Base-by-base conservation (phyloP, 2,797 vertebrate species). In the Smutsia temminckii region DNA sequence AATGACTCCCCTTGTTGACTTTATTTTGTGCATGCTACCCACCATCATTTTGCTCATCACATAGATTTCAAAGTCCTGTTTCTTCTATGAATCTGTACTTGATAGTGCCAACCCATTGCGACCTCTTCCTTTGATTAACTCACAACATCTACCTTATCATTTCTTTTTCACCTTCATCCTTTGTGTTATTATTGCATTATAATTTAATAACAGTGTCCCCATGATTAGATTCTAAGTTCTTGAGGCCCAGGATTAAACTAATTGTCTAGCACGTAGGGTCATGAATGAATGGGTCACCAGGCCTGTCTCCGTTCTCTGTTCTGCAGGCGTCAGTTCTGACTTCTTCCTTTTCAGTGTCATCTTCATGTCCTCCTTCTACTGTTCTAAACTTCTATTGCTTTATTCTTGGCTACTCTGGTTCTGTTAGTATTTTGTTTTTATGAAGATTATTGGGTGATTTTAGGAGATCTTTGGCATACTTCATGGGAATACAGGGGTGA, bases 381-480 rank as follows among this genome's bases (percentile, higher is more conserved):
- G 18, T 6, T 49, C 32, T 89, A 49, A 66, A 42, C 23, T 84
- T 80, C n/a, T 72, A 0, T 69, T 85, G 49, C 32, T 92, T 49
- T 85, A 34, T 6, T 69, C 51, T 86, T 71, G 66, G 7, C 37
- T 89, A 3, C 14, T 87, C 27, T 81, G 53, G 40, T 64, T 96
- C 40, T 90, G 4, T 66, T 90, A 63, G 17, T 66, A 68, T 89
- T 34, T 89, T 85, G 51, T 78, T 8, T 95, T 95, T 79, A 74
- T 91, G 78, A 95, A 91, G 57, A 89, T 79, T 91, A 78, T 46
- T 69, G 46, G 59, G 80, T 87, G 72, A 86, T 49, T 95, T 93
- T 85, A 81, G 68, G 79, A 84, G 23, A 92, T 81, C 90, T 61
- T 80, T 23, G 57, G 57, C 40, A 23, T 68, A 89, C 78, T 96